Conservation (phyloP, 2,888 invertebrate genomes). For the Hypselothyrea guttata region DNA sequence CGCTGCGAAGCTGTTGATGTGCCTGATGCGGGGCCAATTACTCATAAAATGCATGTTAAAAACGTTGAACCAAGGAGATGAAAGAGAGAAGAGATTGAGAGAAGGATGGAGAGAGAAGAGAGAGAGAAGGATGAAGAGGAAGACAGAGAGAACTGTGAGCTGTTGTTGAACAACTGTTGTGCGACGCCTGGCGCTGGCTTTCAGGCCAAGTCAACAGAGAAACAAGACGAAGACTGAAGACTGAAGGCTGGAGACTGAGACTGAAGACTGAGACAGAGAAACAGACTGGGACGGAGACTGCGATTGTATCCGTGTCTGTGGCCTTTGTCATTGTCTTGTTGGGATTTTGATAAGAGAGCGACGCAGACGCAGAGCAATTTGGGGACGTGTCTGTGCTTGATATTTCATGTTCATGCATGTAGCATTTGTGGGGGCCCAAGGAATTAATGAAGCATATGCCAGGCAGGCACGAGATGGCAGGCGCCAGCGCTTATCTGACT, state of each 20-base stretch:
- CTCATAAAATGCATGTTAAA: constrained; percentile 77
- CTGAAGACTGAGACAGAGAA: constrained; percentile 3
- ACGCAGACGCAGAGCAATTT: constrained; percentile 63
- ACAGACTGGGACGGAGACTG: background rate
- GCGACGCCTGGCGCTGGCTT: constrained; percentile 60
- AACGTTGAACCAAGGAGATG: constrained; percentile 45
- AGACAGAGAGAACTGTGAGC: background rate
- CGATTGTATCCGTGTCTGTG: constrained; percentile 50
- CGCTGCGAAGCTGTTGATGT: constrained; percentile 54
- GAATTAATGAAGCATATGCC: constrained; percentile 42
- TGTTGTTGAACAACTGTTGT: constrained; percentile 67
- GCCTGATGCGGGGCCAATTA: constrained; percentile 72
- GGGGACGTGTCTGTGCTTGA: constrained; percentile 58
- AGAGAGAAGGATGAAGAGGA: background rate
- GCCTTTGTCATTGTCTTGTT: constrained; percentile 80
- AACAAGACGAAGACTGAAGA: constrained; percentile 5
- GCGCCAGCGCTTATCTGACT: constrained; percentile 50
- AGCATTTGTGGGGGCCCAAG: constrained; percentile 32
- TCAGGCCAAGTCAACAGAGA: constrained; percentile 32
- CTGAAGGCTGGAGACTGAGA: background rate
- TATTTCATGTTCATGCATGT: constrained; percentile 70
- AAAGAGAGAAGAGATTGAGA: background rate
- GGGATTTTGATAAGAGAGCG: constrained; percentile 63
- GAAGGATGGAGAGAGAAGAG: background rate
- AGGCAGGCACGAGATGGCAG: constrained; percentile 10